These are phyloP conservation scores for Cynoglossus semilaevis DNA, from an alignment of 2,113 vertebrate species.

Conservation along the genomic window DNA sequence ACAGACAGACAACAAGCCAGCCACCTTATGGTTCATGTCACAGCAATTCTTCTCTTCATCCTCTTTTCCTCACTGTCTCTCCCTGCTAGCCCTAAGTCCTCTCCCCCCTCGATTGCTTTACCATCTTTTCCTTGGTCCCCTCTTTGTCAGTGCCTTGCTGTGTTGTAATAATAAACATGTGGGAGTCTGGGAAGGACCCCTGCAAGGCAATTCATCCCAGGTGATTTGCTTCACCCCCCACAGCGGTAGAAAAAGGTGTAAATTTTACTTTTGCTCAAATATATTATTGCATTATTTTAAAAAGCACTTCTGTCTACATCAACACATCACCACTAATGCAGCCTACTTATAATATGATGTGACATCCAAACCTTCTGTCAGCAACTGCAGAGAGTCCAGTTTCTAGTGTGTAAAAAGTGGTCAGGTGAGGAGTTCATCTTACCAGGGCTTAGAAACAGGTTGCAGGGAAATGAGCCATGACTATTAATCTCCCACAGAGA, in stretches of 20 bases:
- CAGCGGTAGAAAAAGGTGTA: constrained; percentile 16
- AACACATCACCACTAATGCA: neutral
- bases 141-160: constrained; percentile 57
- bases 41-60: constrained; percentile 37
- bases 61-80: constrained; percentile 16
- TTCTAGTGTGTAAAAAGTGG: constrained; percentile 47
- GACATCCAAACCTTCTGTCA: constrained; percentile 17
- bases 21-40: no score
- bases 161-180: constrained; percentile 66
- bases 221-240: constrained; percentile 53
- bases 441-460: constrained; percentile 50
- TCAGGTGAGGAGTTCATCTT: constrained; percentile 38
- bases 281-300: neutral
- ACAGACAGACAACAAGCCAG: constrained; percentile 41
- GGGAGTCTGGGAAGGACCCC: constrained; percentile 28
- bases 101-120: constrained; percentile 22
- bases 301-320: neutral
- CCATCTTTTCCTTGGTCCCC: constrained; percentile 59
- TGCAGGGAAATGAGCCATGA: constrained; percentile 57
- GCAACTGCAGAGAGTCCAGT: constrained; percentile 34
- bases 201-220: constrained; percentile 44
- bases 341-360: constrained; percentile 16
- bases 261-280: constrained; percentile 17
- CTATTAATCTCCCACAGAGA: constrained; percentile 60
- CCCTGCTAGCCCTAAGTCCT: constrained; percentile 45